Evolutionary conservation across 1,140 invertebrate genomes (phyloP), one percentile per base, ranked within the genome.

Genomic region (Eumaeus atala): DNA sequence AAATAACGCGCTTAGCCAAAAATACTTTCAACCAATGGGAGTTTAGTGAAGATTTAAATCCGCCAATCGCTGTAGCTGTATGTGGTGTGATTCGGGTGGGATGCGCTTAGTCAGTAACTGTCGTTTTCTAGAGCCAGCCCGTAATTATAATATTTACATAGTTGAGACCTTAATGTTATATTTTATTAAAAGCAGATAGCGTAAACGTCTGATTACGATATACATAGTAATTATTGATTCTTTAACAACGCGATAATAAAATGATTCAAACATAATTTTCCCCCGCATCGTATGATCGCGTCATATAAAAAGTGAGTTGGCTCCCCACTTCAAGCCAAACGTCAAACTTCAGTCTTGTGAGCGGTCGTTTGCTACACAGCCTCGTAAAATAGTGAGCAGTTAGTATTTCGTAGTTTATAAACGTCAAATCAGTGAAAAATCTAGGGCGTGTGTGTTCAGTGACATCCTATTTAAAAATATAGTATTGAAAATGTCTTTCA

Each of bases 401-500:
- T 44, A 44, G 16, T 16, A 44, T 44, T 44, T 73, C 74, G 77
- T 71, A 59, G 56, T 62, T 58, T 66, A 57, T 54, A 62, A 74
- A 67, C 67, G 66, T 73, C 66, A 73, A 72, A 67, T 75, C 67
- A 71, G 81, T 86, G 77, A 73, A 59, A 74, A 74, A 70, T 59
- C 63, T 71, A 61, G 59, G 59, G 61, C 69, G 74, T 82, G 78
- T 84, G 79, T 82, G 84, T 82, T 84, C 72, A 84, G 84, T 87
- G 84, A 77, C 79, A 84, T 80, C 77, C 75, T 77, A 67, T 59
- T 64, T 54, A 48, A 61, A 72, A 84, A 79, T 82, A 82, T 78
- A 82, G 70, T 70, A 79, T 56, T 71, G 74, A 83, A 84, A 64
- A 87, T 87, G 84, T 76, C 82, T 77, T 85, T 84, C 74, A 82